A percentile compares a stretch with the other conserved stretches of the same genome.
phyloP scores from a whole-genome alignment of 2,797 vertebrate genomes.

The Lagorchestes hirsutus region DNA sequence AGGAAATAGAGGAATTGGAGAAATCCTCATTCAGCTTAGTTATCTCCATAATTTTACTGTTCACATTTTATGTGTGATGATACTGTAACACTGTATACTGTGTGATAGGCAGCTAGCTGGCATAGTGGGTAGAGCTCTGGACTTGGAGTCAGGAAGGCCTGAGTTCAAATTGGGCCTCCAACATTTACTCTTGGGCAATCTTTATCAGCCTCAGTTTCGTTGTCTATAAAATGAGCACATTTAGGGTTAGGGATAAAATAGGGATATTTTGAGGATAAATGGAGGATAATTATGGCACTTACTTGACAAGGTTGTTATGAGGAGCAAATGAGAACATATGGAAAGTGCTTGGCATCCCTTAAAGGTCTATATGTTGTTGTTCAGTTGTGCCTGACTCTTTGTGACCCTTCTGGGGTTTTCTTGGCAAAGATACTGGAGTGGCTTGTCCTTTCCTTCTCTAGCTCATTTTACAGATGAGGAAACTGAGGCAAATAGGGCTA shows the following conservation, averaged over 20 bases:
- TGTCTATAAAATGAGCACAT: neutral
- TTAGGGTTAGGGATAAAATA: no score
- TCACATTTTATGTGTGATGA: neutral
- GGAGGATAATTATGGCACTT: neutral
- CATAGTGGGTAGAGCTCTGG: neutral
- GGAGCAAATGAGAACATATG: neutral
- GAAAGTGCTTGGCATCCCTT: neutral
- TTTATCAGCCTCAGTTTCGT: neutral
- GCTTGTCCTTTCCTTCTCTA: no score
- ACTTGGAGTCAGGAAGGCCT: neutral
- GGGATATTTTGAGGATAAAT: no score
- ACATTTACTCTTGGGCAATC: neutral
- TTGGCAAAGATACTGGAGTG: no score
- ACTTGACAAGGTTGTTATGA: neutral
- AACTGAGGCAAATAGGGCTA: no score
- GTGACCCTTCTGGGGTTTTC: no score
- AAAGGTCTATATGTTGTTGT: no score
- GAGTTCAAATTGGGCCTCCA: neutral
- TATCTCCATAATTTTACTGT: neutral
- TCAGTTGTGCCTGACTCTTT: no score
- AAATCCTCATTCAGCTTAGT: neutral
- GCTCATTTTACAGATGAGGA: no score
- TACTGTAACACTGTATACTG: neutral
- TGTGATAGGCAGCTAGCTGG: neutral
- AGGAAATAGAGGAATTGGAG: neutral